Base-by-base conservation (phyloP, 2,113 vertebrate species). In the Colistium nudipinnis region DNA sequence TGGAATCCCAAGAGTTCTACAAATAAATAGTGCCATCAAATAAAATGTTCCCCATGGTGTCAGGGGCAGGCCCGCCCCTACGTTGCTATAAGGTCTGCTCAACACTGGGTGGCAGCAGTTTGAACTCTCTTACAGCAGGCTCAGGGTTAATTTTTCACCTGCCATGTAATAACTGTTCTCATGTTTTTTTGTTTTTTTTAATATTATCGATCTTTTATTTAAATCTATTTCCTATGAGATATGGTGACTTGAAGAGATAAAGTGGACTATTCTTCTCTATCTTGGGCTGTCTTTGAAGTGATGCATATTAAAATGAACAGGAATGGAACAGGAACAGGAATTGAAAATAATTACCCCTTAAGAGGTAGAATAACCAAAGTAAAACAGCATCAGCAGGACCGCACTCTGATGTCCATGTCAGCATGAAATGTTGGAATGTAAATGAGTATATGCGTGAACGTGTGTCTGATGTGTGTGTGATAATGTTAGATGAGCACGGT, bases 71-170 rank as follows among this genome's bases (percentile, higher is more conserved):
- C 13, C 24, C 13, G 9, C 1, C 3, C n/a, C 39, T 19, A 10
- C 36, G 2, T 9, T 86, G 74, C 52, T 69, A 33, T 66, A 54
- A 27, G 14, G 38, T 43, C 25, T 52, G 1, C 47, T 47, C 1
- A 65, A 62, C 82, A 16, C 54, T 76, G 83, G 82, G 43, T 63
- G 82, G 80, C 69, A 78, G 68, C 64, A 81, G 19, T 74, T 33
- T 22, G 35, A 62, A 59, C 27, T 38, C 20, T 53, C 7, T 48
- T n/a, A 36, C 19, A 41, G 17, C 19, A 49, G 28, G 2, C 9
- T 38, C 39, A 5, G 4, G 20, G 19, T 39, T 47, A 0, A 10
- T n/a, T 24, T 36, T 3, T 28, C 33, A 28, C 17, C 41, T 48
- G 6, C 0, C 9, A 39, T 24, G 10, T 57, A 44, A 20, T 0